Conservation (phyloP, 2,888 invertebrate genomes). For the Gisinianus flammeolus region DNA sequence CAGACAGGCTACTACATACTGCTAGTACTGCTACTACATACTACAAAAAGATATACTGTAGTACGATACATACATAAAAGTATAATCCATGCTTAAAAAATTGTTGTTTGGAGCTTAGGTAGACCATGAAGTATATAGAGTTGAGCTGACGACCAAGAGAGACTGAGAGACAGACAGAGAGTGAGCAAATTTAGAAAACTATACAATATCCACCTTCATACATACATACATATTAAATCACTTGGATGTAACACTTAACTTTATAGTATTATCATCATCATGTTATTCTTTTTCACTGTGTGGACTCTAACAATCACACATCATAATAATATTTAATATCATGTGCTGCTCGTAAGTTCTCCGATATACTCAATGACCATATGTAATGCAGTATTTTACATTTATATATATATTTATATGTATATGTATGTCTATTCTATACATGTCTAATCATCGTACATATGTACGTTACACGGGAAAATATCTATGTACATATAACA, state of each 20-base stretch:
- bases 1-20: not conserved
- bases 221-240: not conserved
- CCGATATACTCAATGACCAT: no score
- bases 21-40: not conserved
- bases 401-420: not conserved
- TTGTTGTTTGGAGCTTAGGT: no score
- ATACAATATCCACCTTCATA: not conserved
- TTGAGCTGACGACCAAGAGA: no score
- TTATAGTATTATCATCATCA: not conserved
- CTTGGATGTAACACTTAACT: not conserved
- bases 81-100: not conserved
- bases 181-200: no score
- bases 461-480: no score
- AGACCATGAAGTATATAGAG: no score
- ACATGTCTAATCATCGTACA: no score
- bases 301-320: no score
- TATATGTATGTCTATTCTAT: not conserved
- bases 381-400: no score
- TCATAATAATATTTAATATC: no score
- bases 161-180: no score
- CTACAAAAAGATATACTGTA: not conserved
- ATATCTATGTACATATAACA: not conserved
- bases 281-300: not conserved
- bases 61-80: not conserved
- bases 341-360: not conserved